Evolutionary conservation across 1,140 invertebrate genomes (phyloP).

Genomic region (Drosophila erecta): DNA sequence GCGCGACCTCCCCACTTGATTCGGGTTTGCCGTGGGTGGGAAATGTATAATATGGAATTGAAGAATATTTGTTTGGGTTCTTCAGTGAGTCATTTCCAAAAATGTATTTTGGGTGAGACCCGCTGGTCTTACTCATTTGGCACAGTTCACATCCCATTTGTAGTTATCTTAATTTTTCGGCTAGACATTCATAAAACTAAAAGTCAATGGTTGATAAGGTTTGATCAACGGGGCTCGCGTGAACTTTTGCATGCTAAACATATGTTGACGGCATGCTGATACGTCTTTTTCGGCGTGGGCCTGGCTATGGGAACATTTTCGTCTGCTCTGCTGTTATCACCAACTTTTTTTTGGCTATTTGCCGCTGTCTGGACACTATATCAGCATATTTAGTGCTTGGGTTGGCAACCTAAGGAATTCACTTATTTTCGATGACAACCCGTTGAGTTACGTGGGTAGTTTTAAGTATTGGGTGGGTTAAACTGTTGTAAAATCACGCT

Average conservation of each 20-base stretch:
- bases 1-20: slow-evolving; percentile 61
- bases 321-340: slow-evolving; percentile 23
- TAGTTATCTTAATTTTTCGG: slow-evolving; percentile 39
- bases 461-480: not conserved
- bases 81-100: slow-evolving; percentile 50
- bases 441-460: slow-evolving; percentile 6
- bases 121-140: slow-evolving; percentile 20
- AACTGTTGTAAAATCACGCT: slow-evolving; percentile 18
- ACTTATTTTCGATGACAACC: slow-evolving; percentile 3
- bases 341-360: slow-evolving; percentile 18
- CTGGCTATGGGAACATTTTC: slow-evolving; percentile 30
- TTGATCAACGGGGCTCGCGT: slow-evolving; percentile 5
- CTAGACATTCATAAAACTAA: slow-evolving; percentile 60
- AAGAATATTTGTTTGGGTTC: slow-evolving; percentile 36
- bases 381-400: slow-evolving; percentile 25
- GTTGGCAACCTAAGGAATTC: slow-evolving; percentile 10
- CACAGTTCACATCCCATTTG: slow-evolving; percentile 17
- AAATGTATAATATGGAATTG: slow-evolving; percentile 19
- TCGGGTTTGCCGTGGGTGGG: slow-evolving; percentile 21
- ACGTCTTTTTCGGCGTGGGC: slow-evolving; percentile 28
- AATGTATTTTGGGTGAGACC: slow-evolving; percentile 39
- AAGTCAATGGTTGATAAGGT: slow-evolving; percentile 64
- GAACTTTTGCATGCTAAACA: slow-evolving; percentile 26
- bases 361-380: slow-evolving; percentile 19
- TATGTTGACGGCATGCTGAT: slow-evolving; percentile 41